Evolutionary conservation across 2,113 vertebrate genomes (phyloP).

Genomic region (Elachura formosa): DNA sequence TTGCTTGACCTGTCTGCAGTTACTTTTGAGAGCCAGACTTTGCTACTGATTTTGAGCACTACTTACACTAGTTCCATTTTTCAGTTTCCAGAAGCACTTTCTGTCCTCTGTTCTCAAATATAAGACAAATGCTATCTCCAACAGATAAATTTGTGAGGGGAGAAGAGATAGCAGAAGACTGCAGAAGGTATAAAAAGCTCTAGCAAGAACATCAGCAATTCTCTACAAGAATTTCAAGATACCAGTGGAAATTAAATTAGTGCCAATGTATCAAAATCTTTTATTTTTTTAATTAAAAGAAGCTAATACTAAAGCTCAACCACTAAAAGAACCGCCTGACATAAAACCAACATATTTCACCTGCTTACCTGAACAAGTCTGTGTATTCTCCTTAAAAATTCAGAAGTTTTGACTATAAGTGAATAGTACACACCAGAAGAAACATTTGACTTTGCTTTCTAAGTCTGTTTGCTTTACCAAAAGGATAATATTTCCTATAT

Average conservation of each 20-base stretch:
- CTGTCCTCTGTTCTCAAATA: background rate
- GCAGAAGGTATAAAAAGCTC: background rate
- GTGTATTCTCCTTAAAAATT: background rate
- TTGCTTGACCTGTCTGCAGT: background rate
- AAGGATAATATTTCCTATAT: background rate
- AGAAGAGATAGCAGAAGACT: background rate
- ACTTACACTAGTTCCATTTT: background rate
- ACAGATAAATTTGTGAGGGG: background rate
- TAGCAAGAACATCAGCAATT: background rate
- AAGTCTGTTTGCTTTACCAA: background rate
- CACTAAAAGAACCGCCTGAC: background rate
- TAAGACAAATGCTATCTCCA: background rate
- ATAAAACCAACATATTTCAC: background rate
- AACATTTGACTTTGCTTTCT: background rate
- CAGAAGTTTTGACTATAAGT: background rate
- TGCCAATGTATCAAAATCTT: background rate
- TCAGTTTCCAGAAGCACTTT: background rate
- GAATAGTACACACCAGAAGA: background rate
- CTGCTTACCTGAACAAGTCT: background rate
- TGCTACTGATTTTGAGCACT: background rate
- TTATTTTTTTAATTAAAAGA: background rate
- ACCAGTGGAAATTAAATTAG: background rate
- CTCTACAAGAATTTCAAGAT: background rate
- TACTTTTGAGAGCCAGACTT: background rate
- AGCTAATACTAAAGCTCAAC: background rate